phyloP scores from a whole-genome alignment of 1,140 invertebrate genomes.

The Sycophila sp. region DNA sequence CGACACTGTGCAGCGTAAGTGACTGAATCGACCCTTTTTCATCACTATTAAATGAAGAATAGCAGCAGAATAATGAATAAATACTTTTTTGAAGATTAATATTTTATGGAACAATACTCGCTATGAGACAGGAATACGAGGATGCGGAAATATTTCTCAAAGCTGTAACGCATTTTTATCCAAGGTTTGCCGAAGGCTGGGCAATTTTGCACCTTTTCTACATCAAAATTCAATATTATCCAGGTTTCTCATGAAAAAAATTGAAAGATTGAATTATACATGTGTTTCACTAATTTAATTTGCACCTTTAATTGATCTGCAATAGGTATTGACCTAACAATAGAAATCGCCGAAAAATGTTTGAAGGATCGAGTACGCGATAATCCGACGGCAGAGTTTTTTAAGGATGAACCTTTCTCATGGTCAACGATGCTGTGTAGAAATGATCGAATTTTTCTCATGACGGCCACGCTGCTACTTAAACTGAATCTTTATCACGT shows the following conservation, averaged over 20 bases:
- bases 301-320: background rate
- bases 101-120: constrained; percentile 42
- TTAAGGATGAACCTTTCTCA: constrained; percentile 39
- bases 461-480: constrained; percentile 40
- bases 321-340: constrained; percentile 46
- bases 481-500: constrained; percentile 49
- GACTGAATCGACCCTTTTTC: too few relatives aligned
- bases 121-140: constrained; percentile 35
- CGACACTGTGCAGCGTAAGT: constrained; percentile 46
- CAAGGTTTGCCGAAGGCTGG: constrained; percentile 50
- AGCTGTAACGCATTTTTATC: constrained; percentile 44
- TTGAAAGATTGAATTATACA: too few relatives aligned
- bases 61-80: too few relatives aligned
- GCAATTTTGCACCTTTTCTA: constrained; percentile 48
- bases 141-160: constrained; percentile 47
- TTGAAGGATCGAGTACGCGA: constrained; percentile 38
- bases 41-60: too few relatives aligned
- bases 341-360: constrained; percentile 48
- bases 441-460: constrained; percentile 34
- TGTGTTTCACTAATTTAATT: background rate
- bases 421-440: constrained; percentile 45
- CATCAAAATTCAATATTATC: constrained; percentile 44
- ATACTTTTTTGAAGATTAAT: constrained; percentile 41
- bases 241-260: constrained; percentile 38
- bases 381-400: background rate